Base-by-base conservation (phyloP, 2,888 invertebrate species). In the Sesia apiformis region DNA sequence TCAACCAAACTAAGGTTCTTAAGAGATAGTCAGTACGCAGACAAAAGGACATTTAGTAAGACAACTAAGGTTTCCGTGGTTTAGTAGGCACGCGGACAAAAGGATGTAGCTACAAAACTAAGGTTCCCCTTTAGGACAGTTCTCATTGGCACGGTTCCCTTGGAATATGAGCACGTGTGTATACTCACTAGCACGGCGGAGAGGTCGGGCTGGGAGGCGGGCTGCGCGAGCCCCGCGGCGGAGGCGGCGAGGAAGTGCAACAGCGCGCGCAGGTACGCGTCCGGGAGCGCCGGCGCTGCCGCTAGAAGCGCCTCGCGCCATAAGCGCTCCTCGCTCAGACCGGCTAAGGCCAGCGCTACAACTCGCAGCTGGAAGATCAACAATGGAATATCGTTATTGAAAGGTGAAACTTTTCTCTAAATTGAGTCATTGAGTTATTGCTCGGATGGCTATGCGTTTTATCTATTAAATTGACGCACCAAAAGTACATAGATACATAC, bases 161-260 rank as follows among this genome's bases (percentile, higher is more conserved):
- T 23, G 23, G 23, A 2, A 23, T 23, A 2, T 23, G 42, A 42
- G 23, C 23, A 23, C 23, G 23, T 23, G 23, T 23, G 23, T 23
- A 23, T 38, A 53, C 69, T 60, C 4, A 71, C 76, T 40, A 81
- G 76, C 60, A 80, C 83, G 52, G 75, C 72, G 53, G 59, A 53
- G 57, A 74, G 72, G 69, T 75, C 70, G 8, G 66, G 66, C 53
- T 55, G 63, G 40, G 56, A 1, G 23, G 63, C 41, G 63, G 53
- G 43, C 57, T 62, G 55, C 57, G 63, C 92, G 61, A 94, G 94
- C 54, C 93, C 91, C 3, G 95, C 94, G 60, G 66, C 92, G 53
- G 96, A 94, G 41, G 95, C 93, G 0, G 97, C 95, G 58, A 98
- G 91, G 88, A 98, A 98, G 52, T 94, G 93, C 88, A 98, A 97